Evolutionary conservation across 1,140 invertebrate genomes (phyloP).

Genomic region (Drosophila aff.): DNA sequence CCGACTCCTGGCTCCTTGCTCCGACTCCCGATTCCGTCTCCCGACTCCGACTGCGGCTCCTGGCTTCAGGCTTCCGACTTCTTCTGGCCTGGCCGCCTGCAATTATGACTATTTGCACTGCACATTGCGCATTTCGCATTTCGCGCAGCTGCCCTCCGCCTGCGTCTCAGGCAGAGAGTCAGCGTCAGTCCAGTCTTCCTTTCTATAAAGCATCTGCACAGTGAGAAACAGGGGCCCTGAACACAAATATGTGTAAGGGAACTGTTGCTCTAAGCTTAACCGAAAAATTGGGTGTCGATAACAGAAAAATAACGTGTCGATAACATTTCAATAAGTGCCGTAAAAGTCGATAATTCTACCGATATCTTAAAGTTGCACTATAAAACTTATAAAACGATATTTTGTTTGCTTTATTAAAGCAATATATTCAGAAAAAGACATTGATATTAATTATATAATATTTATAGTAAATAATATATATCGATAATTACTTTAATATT

Average conservation of each 20-base stretch:
- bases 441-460: too few species aligned
- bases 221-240: neutral
- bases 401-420: too few species aligned
- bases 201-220: conserved; percentile 3
- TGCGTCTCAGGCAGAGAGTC: neutral
- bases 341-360: neutral
- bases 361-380: neutral
- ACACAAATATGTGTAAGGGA: too few species aligned
- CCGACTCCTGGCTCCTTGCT: conserved; percentile 2
- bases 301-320: neutral
- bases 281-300: neutral
- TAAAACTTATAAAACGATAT: too few species aligned
- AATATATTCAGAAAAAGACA: too few species aligned
- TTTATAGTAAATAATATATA: too few species aligned
- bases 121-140: conserved; percentile 67
- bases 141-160: conserved; percentile 42
- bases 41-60: neutral
- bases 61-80: conserved; percentile 17
- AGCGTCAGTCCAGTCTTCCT: neutral
- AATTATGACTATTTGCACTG: conserved; percentile 82
- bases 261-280: neutral
- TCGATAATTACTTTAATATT: too few species aligned
- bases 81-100: conserved; percentile 47
- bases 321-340: too few species aligned
- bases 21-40: neutral